phyloP scores from a whole-genome alignment of 2,888 invertebrate genomes.

The Archaeoteleia sp. region DNA sequence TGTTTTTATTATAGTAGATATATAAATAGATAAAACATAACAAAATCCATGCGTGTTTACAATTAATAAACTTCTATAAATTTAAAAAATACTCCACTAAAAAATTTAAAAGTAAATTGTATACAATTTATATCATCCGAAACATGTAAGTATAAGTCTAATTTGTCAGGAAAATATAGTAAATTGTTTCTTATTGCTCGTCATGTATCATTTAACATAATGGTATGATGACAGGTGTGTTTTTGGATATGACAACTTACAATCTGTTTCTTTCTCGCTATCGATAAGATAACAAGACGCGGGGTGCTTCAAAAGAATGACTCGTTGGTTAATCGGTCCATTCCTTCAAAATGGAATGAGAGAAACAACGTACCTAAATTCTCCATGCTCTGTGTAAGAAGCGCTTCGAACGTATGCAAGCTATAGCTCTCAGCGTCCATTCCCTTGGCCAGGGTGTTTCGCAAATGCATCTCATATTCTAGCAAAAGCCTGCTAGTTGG shows the following conservation, averaged over 20 bases:
- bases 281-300: constrained; percentile 9
- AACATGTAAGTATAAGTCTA: no score
- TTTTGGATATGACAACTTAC: constrained; percentile 4
- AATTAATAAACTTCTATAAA: no score
- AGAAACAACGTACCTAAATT: constrained; percentile 83
- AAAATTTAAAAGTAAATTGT: no score
- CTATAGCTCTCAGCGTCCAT: constrained; percentile 97
- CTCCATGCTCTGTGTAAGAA: constrained; percentile 95
- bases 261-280: constrained; percentile 4
- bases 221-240: neutral
- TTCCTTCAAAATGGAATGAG: neutral
- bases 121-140: no score
- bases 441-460: constrained; percentile 94
- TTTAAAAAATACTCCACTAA: no score
- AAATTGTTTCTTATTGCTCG: no score
- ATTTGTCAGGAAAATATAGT: no score
- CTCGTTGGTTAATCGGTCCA: constrained; percentile 6
- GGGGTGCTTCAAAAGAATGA: constrained; percentile 5
- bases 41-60: no score
- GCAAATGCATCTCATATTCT: constrained; percentile 95
- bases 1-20: no score
- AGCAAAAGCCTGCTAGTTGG: constrained; percentile 89
- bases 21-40: no score
- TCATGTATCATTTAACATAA: neutral
- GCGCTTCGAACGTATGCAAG: constrained; percentile 93